Evolutionary conservation across 2,797 vertebrate species (phyloP).

Genomic region (Catharus ustulatus): DNA sequence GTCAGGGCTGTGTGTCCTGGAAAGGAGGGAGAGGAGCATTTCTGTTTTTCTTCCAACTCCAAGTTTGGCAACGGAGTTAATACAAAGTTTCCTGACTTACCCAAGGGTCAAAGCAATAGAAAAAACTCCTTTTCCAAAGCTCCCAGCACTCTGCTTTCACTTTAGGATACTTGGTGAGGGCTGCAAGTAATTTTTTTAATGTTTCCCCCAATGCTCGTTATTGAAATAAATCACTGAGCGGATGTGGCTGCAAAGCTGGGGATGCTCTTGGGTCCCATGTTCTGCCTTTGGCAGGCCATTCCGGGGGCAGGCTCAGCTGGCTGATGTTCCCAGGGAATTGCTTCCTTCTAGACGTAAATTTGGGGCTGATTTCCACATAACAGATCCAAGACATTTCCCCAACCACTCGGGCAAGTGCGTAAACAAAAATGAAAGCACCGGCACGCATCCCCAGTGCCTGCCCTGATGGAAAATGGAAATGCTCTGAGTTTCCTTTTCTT

Average conservation of each 20-base stretch:
- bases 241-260: neutral
- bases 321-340: neutral
- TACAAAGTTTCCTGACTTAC: neutral
- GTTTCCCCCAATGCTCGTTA: neutral
- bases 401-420: neutral
- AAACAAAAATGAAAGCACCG: neutral
- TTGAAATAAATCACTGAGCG: neutral
- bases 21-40: neutral
- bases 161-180: constrained; percentile 16
- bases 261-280: constrained; percentile 26
- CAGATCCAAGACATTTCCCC: neutral
- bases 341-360: neutral
- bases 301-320: neutral
- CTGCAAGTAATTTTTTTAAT: constrained; percentile 18
- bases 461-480: neutral
- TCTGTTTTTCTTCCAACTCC: neutral
- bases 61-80: neutral
- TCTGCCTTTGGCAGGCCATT: neutral
- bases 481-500: neutral
- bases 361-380: neutral
- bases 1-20: fast-evolving
- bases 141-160: constrained; percentile 15
- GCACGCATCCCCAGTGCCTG: neutral
- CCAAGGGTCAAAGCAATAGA: constrained; percentile 11
- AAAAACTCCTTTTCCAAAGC: neutral